phyloP scores from a whole-genome alignment of 2,113 vertebrate genomes.

The Acinonyx jubatus region DNA sequence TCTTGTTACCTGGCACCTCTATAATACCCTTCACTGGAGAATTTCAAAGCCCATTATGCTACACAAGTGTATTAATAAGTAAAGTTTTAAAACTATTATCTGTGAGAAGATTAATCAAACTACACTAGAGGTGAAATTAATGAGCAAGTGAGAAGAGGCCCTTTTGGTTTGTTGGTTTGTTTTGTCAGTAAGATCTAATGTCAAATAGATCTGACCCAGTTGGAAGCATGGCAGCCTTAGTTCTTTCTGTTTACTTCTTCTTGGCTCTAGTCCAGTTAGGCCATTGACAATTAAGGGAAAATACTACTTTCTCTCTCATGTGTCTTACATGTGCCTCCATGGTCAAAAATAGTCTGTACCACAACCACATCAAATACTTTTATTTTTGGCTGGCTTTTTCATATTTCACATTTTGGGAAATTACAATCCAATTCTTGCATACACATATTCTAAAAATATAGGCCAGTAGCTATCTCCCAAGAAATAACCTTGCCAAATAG shows the following conservation, averaged over 20 bases:
- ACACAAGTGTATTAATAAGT: not conserved
- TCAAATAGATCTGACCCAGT: not conserved
- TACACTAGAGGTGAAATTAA: not conserved
- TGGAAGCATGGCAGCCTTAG: not conserved
- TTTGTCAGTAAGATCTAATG: slow-evolving; percentile 38
- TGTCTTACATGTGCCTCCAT: not conserved
- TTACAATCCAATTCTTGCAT: slow-evolving; percentile 67
- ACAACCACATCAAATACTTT: slow-evolving; percentile 66
- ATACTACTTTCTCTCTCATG: not conserved
- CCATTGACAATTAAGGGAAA: slow-evolving; percentile 55
- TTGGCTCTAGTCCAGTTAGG: not conserved
- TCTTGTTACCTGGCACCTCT: slow-evolving; percentile 25
- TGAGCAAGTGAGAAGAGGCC: not conserved
- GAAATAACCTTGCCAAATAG: slow-evolving; percentile 35
- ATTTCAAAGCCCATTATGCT: not conserved
- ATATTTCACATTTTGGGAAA: slow-evolving; percentile 64
- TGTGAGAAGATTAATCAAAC: not conserved
- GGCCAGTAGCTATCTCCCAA: not conserved
- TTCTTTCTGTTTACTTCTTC: not conserved
- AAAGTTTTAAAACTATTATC: not conserved
- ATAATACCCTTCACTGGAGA: not conserved
- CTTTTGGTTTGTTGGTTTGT: slow-evolving; percentile 8
- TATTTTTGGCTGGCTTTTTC: slow-evolving; percentile 58
- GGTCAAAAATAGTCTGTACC: not conserved
- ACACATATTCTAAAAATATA: slow-evolving; percentile 70